Evolutionary conservation across 2,888 invertebrate species (phyloP).

Genomic region (Choristoneura rosaceana): DNA sequence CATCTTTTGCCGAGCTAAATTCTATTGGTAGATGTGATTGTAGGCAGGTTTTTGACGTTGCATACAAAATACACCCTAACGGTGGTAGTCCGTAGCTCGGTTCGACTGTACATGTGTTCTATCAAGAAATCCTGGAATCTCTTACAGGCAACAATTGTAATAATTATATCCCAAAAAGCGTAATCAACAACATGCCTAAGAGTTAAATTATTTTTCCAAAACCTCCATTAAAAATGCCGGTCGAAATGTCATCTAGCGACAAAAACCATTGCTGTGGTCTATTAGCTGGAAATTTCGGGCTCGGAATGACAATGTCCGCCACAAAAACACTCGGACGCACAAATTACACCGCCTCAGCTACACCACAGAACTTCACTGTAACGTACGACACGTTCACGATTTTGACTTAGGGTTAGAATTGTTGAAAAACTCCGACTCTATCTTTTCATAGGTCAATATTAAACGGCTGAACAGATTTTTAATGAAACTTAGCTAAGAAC

Average conservation of each 20-base stretch:
- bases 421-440: too few relatives aligned
- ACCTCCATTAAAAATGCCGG: constrained; percentile 55
- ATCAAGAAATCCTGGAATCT: not conserved
- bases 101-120: too few relatives aligned
- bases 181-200: not conserved
- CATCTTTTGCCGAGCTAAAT: too few relatives aligned
- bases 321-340: constrained; percentile 61
- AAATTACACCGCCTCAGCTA: constrained; percentile 68
- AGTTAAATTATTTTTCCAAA: constrained; percentile 11
- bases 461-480: too few relatives aligned
- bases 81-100: too few relatives aligned
- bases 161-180: constrained; percentile 15
- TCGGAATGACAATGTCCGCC: constrained; percentile 59
- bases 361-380: constrained; percentile 26
- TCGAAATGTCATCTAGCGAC: constrained; percentile 67
- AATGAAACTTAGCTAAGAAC: too few relatives aligned
- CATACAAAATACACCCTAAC: too few relatives aligned
- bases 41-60: too few relatives aligned
- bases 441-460: too few relatives aligned
- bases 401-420: not conserved
- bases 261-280: constrained; percentile 62
- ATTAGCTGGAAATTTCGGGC: constrained; percentile 62
- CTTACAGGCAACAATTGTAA: not conserved
- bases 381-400: constrained; percentile 48
- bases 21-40: too few relatives aligned